A percentile compares a stretch with the other conserved stretches of the same genome.
Conservation (phyloP, 2,113 vertebrate species). For the Pelecanus crispus region DNA sequence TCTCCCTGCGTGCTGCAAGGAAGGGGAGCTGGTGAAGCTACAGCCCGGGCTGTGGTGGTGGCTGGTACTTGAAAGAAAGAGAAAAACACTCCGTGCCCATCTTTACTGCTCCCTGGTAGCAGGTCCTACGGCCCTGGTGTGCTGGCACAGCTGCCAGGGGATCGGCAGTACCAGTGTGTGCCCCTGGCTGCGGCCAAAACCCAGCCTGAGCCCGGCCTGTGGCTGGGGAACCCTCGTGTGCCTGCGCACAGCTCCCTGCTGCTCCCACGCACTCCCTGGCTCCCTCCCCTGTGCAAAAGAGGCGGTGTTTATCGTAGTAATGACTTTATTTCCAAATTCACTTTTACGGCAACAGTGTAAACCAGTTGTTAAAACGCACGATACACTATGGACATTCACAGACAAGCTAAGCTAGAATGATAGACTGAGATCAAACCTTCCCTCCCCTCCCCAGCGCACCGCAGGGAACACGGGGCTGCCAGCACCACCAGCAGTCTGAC, state of each 20-base stretch:
- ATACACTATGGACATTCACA: constrained; percentile 89
- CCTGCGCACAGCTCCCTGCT: fast-evolving
- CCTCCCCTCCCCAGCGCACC: constrained; percentile 55
- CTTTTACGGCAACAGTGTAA: constrained; percentile 94
- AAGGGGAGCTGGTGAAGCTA: not conserved
- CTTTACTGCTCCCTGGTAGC: fast-evolving
- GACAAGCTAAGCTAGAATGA: constrained; percentile 89
- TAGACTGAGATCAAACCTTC: constrained; percentile 70
- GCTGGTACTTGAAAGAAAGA: not conserved
- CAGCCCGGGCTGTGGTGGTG: not conserved
- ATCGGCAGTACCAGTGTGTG: too few relatives aligned
- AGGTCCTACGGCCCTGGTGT: fast-evolving
- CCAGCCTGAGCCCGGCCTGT: too few relatives aligned
- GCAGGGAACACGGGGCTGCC: constrained; percentile 57
- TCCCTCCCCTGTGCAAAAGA: not conserved
- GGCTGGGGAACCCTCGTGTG: fast-evolving
- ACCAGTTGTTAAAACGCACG: constrained; percentile 94
- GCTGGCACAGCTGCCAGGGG: not conserved
- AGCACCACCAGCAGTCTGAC: constrained; percentile 50
- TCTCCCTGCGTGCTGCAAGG: too few relatives aligned
- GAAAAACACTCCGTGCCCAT: fast-evolving
- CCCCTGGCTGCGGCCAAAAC: not conserved
- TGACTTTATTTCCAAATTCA: constrained; percentile 99
- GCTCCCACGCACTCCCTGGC: not conserved
- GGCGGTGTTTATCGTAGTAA: constrained; percentile 68